A percentile compares a stretch with the other conserved stretches of the same genome.
Conservation (phyloP, 37 sponge, comb jelly and placozoan genomes). For the Haliclona indistincta region DNA sequence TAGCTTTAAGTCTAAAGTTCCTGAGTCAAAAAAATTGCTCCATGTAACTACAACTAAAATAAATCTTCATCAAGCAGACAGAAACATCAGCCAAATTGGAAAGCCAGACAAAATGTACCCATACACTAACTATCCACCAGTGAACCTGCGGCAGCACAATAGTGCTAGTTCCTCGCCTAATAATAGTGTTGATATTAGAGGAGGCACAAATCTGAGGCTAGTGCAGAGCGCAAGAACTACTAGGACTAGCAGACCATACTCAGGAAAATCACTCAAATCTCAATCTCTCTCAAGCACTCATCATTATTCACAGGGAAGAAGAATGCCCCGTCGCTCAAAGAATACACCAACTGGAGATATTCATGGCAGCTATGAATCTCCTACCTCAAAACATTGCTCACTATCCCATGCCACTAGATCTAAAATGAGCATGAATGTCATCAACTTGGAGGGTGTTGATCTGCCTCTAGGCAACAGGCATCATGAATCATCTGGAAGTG, state of each 20-base stretch:
- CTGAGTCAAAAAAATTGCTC: background rate
- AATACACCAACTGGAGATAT: background rate
- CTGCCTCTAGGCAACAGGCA: background rate
- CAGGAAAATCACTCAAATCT: no score
- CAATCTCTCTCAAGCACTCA: no score
- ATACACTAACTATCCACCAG: conserved; percentile 61
- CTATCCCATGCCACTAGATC: background rate
- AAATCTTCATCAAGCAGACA: conserved; percentile 18
- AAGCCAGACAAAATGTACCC: conserved; percentile 70
- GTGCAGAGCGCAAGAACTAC: background rate
- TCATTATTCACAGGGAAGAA: no score
- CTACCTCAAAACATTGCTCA: background rate
- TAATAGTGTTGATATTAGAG: background rate
- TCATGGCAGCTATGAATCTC: background rate
- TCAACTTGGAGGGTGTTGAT: background rate
- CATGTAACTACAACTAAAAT: conserved; percentile 17
- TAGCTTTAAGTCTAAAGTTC: background rate
- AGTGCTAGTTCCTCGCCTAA: background rate
- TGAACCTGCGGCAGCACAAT: background rate
- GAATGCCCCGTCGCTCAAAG: background rate
- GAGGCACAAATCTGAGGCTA: background rate
- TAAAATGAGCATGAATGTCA: background rate
- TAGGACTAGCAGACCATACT: background rate
- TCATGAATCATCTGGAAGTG: background rate
- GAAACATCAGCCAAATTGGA: conserved; percentile 37